These are phyloP conservation scores for Strigops habroptila DNA, from an alignment of 2,113 vertebrate genomes.

Conservation along the genomic window DNA sequence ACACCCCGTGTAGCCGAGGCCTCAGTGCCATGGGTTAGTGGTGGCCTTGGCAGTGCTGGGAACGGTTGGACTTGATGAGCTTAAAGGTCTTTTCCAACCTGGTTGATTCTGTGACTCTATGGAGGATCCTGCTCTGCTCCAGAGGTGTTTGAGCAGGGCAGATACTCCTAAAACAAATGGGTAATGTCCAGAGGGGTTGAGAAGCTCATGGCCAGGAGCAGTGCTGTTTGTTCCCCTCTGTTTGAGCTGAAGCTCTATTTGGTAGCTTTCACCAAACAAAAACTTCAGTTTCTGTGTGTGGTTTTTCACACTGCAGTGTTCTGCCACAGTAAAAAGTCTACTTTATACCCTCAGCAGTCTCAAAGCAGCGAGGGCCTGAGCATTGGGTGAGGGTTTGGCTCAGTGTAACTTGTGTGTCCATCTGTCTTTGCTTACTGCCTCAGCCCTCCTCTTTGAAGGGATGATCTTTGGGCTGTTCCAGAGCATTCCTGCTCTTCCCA, in stretches of 20 bases:
- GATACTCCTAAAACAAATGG: background rate
- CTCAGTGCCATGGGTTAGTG: background rate
- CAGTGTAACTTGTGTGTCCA: accelerated
- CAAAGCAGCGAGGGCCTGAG: background rate
- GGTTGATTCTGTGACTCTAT: accelerated
- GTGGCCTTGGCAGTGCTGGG: background rate
- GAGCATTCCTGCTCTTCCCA: background rate
- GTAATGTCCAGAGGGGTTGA: accelerated
- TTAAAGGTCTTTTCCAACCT: background rate
- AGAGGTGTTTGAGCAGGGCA: accelerated
- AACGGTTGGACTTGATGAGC: accelerated
- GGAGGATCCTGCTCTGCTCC: background rate
- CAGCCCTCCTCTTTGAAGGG: accelerated
- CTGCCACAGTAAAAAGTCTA: background rate
- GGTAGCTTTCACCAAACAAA: accelerated
- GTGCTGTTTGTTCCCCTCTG: accelerated
- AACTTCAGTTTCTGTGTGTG: accelerated
- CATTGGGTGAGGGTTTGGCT: accelerated
- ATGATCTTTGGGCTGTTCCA: background rate
- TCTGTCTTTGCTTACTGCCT: background rate
- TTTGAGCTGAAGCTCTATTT: background rate
- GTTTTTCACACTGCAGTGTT: too few species aligned
- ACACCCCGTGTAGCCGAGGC: background rate
- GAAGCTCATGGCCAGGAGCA: accelerated
- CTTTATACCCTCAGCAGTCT: background rate